Base-by-base conservation (phyloP, 2,888 invertebrate species). In the Heliconius ethilla region DNA sequence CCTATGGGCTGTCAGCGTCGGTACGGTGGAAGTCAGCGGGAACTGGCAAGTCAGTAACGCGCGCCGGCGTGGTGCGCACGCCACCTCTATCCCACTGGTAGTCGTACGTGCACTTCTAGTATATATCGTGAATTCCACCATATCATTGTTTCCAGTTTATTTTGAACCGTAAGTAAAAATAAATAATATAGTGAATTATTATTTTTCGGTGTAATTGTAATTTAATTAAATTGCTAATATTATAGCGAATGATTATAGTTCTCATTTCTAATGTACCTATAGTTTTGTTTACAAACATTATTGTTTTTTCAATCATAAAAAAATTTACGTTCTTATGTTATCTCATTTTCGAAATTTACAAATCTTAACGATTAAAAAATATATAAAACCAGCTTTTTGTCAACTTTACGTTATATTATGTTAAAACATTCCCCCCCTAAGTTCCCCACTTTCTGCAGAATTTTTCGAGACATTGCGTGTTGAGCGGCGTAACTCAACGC, bases 11-110 rank as follows among this genome's bases (percentile, higher is more conserved):
- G 45, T 45, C 15, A 13, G 69, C 29, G 70, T 62, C 45, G 62
- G 63, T 55, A 10, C 63, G 63, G 29, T 65, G 13, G 40, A 70
- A 66, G 76, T 29, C 40, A 15, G 40, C 74, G 69, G 33, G 33
- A 33, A 33, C 33, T 33, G 33, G 76, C 59, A 78, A 82, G 90
- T 90, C 85, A 82, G 83, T 85, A 83, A 83, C 82, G 85, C 87
- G 89, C 89, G 84, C 85, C 86, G 81, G 83, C 80, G 79, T 80
- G 79, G 87, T 86, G 86, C 89, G 89, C 90, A 90, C 91, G 92
- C 74, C 73, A 55, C 86, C 85, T 80, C 67, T 0, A 70, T 40
- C 87, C 29, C 65, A 75, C 77, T 55, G 55, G 51, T 33, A 33
- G 0, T 33, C 33, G 0, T 45, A 73, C 76, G 65, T 70, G 70